A percentile compares a stretch with the other conserved stretches of the same genome.
phyloP scores from a whole-genome alignment of 2,113 vertebrate genomes.

The Planiliza haematocheilus region DNA sequence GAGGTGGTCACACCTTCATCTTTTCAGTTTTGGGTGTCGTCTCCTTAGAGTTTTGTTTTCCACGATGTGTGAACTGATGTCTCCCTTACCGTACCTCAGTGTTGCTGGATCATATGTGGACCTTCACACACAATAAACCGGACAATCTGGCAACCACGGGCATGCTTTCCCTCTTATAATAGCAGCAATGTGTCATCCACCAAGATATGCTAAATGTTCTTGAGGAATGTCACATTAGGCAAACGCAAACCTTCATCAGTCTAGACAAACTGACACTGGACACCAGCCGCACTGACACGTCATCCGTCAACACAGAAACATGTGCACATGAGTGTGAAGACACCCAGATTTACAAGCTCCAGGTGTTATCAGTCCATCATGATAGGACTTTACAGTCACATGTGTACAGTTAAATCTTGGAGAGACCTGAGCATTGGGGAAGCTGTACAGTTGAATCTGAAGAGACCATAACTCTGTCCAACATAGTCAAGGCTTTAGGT shows the following conservation, averaged over 20 bases:
- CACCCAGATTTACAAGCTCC: conserved; percentile 58
- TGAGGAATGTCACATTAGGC: conserved; percentile 48
- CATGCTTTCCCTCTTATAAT: neutral
- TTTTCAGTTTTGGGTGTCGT: conserved; percentile 14
- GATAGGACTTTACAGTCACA: conserved; percentile 45
- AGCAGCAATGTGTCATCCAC: conserved; percentile 17
- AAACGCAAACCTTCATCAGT: conserved; percentile 53
- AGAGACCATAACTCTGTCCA: conserved; percentile 37
- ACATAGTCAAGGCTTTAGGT: conserved; percentile 13
- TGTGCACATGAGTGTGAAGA: neutral
- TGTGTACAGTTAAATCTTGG: conserved; percentile 40
- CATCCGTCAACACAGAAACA: conserved; percentile 53
- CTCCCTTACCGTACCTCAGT: neutral
- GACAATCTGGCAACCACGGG: conserved; percentile 11
- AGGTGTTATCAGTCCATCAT: conserved; percentile 63
- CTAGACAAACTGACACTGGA: conserved; percentile 37
- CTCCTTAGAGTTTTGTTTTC: neutral
- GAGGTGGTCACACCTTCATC: conserved; percentile 46
- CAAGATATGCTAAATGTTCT: conserved; percentile 4
- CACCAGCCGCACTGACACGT: conserved; percentile 31
- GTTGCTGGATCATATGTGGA: neutral
- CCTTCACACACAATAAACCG: neutral
- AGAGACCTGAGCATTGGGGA: conserved; percentile 28
- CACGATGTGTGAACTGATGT: neutral
- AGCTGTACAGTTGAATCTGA: conserved; percentile 44